Base-by-base conservation (phyloP, 2,797 vertebrate species). In the Galaxias olidus region DNA sequence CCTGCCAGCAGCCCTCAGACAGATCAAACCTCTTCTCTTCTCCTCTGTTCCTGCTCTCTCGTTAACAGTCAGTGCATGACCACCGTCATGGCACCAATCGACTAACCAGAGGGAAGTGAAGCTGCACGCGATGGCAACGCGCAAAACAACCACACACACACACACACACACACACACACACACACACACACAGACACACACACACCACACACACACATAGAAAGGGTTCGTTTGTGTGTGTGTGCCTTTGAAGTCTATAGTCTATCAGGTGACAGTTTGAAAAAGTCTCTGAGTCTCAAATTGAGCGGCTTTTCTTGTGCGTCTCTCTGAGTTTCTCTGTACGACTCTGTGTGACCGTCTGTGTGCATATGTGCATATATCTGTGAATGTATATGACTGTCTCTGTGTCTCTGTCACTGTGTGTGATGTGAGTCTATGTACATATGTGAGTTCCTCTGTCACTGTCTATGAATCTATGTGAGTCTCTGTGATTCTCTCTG, bases 101-200 rank as follows among this genome's bases (percentile, higher is more conserved):
- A 17, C 10, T 53, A 6, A 20, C 51, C 9, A 11, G 51, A 20
- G 51, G 51, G 51, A 20, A 53, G 51, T 53, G 51, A 53, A 19
- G 18, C 11, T 30, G 51, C 51, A 53, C 17, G 51, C 17, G 10
- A 62, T 76, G 66, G 68, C 63, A 63, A 59, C 75, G 62, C 58
- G n/a, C 59, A 59, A 74, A 68, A 79, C 65, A 77, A 59, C 72
- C 61, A 73, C 41, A 47, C 52, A 50, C 51, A 60, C 56, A 72
- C 74, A 77, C 66, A 72, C 44, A 77, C 63, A 55, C 64, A 8
- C 13, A 19, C 15, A 17, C 50, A 52, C 49, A 50, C 49, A 17
- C 49, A 50, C n/a, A 50, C 49, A 18, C 49, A 52, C 50, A 19
- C 17, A 51, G 14, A 51, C 49, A 51, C 49, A 51, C 49, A 17